Conservation (phyloP, 2,797 vertebrate genomes). For the Steatocranus sp. region DNA sequence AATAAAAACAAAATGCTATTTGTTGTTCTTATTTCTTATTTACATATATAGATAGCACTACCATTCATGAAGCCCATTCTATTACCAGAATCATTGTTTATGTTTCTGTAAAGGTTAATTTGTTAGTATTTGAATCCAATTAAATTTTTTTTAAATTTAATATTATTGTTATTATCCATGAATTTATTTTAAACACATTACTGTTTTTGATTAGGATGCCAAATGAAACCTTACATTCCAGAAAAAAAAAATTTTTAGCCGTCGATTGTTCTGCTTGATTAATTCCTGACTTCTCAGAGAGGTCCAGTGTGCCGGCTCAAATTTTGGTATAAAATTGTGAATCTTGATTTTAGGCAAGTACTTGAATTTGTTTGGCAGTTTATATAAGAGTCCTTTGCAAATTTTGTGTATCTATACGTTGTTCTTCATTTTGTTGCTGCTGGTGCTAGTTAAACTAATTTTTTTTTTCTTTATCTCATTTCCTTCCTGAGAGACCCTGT, state of each 20-base stretch:
- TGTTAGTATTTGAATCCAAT: not conserved
- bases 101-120: not conserved
- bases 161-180: not conserved
- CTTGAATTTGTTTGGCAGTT: not conserved
- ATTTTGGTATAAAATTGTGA: not conserved
- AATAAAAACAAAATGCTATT: not conserved
- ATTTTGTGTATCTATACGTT: not conserved
- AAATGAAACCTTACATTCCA: not conserved
- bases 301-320: not conserved
- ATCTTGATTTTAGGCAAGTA: not conserved
- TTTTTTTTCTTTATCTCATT: conserved; percentile 7
- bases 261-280: not conserved
- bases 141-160: not conserved
- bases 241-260: too few species aligned
- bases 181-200: not conserved
- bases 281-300: not conserved
- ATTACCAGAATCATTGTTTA: not conserved
- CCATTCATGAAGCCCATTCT: not conserved
- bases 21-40: not conserved
- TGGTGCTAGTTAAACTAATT: not conserved
- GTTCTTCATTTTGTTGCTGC: not conserved
- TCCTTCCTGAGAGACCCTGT: conserved; percentile 51
- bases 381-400: not conserved
- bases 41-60: not conserved
- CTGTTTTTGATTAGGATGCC: not conserved